phyloP scores from a whole-genome alignment of 2,113 vertebrate genomes.

The Hydropotes inermis region DNA sequence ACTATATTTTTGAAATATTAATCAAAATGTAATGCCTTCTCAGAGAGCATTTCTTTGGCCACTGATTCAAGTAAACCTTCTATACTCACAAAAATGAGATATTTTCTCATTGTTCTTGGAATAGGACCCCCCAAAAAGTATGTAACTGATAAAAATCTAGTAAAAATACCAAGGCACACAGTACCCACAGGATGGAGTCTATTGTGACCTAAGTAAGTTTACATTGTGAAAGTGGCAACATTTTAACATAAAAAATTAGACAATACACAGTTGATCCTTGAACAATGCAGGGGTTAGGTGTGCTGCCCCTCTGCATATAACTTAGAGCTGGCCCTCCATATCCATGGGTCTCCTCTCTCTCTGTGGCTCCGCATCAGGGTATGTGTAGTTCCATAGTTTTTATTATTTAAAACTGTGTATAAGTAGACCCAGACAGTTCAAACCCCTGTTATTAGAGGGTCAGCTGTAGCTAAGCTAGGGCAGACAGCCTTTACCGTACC shows the following conservation, averaged over 20 bases:
- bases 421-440: not conserved
- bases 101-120: not conserved
- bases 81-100: not conserved
- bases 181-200: not conserved
- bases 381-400: not conserved
- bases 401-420: not conserved
- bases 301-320: not conserved
- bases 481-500: not conserved
- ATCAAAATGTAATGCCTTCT: not conserved
- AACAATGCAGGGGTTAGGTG: not conserved
- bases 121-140: not conserved
- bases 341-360: not conserved
- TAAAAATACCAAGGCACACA: not conserved
- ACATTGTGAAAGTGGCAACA: not conserved
- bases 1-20: conserved; percentile 1
- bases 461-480: not conserved
- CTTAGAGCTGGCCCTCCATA: not conserved
- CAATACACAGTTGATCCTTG: not conserved
- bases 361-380: not conserved
- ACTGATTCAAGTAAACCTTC: not conserved
- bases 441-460: not conserved
- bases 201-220: not conserved
- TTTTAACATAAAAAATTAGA: not conserved
- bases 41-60: not conserved
- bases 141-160: not conserved